Conservation (phyloP, 2,113 vertebrate genomes). For the Elgaria multicarinata region DNA sequence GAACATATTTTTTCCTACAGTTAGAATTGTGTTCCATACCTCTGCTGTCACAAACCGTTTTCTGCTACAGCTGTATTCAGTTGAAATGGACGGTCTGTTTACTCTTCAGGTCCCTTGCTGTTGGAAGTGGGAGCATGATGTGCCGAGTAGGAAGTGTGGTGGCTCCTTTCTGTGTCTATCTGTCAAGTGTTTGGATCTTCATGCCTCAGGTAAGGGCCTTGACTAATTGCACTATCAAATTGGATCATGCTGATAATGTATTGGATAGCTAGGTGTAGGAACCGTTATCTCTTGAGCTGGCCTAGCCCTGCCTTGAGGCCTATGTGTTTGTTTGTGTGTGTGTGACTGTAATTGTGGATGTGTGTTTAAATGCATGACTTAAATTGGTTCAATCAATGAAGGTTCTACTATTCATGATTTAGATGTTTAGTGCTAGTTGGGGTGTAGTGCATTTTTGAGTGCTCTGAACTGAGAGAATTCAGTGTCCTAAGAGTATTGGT, state of each 20-base stretch:
- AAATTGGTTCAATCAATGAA: not conserved
- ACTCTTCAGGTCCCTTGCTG: constrained; percentile 83
- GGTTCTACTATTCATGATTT: not conserved
- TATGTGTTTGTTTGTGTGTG: too few species aligned
- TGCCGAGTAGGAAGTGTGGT: constrained; percentile 88
- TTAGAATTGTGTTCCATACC: constrained; percentile 25
- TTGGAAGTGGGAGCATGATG: constrained; percentile 93
- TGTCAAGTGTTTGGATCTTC: constrained; percentile 87
- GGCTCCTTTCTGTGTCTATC: constrained; percentile 87
- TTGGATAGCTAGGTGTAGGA: not conserved
- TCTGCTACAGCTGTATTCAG: not conserved
- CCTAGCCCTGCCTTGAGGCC: not conserved
- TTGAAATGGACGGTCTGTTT: constrained; percentile 2
- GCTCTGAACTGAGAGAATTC: too few species aligned
- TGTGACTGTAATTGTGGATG: too few species aligned
- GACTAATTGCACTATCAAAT: not conserved
- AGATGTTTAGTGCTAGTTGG: not conserved
- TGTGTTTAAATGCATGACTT: not conserved
- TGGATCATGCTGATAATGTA: too few species aligned
- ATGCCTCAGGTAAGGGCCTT: constrained; percentile 85
- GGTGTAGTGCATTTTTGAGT: not conserved
- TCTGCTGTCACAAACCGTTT: constrained; percentile 1
- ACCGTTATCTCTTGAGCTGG: too few species aligned
- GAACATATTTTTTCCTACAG: accelerated
- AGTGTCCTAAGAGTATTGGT: not conserved